phyloP scores from a whole-genome alignment of 2,797 vertebrate genomes.

The Graptemys geographica region DNA sequence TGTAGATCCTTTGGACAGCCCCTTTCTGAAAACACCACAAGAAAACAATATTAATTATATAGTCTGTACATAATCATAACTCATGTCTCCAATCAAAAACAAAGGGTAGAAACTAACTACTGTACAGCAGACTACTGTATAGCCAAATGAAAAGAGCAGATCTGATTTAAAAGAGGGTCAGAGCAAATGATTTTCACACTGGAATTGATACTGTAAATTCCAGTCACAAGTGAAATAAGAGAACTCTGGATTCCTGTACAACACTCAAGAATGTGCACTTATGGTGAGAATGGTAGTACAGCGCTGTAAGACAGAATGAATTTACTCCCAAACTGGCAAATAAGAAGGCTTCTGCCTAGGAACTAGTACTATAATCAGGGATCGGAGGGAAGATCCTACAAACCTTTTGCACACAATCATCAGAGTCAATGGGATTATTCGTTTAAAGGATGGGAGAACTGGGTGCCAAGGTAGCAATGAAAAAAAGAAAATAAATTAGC shows the following conservation, averaged over 20 bases:
- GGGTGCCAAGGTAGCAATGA: background rate
- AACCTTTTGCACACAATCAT: background rate
- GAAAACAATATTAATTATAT: background rate
- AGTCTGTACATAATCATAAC: background rate
- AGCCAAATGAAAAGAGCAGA: background rate
- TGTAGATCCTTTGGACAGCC: constrained; percentile 73
- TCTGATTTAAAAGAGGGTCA: background rate
- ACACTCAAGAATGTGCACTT: background rate
- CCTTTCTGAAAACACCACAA: constrained; percentile 81
- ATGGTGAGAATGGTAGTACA: background rate
- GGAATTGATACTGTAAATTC: background rate
- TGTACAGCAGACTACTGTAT: background rate
- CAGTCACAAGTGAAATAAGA: background rate
- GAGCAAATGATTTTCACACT: background rate
- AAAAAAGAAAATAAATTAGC: background rate
- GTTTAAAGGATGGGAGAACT: background rate
- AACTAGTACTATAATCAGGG: background rate
- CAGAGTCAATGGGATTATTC: background rate
- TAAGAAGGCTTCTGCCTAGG: background rate
- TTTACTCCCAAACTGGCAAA: background rate
- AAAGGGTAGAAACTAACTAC: background rate
- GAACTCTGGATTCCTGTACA: background rate
- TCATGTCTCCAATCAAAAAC: background rate
- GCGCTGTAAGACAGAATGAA: background rate
- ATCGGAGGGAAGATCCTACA: background rate